Base-by-base conservation (phyloP, 2,888 invertebrate genomes). In the Sceliomorpha sp. region DNA sequence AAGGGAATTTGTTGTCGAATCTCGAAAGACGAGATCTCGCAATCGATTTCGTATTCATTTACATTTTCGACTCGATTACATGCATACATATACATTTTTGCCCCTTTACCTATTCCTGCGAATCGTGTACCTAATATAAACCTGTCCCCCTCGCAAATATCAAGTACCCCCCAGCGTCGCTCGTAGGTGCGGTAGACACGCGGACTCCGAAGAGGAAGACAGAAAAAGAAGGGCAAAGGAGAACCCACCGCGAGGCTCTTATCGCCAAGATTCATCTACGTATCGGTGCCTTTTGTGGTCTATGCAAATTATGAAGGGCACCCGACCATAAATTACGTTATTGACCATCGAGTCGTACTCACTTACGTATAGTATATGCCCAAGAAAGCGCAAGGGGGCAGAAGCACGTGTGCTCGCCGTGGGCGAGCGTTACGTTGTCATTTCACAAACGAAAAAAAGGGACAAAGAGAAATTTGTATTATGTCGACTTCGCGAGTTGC, bases 231-330 rank as follows among this genome's bases (percentile, higher is more conserved):
- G 42, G 67, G 50, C 9, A 36, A 55, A 42, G 48, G 39, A 27
- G 58, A 47, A 70, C 68, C 70, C 67, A 73, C 64, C 71, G 72
- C 73, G 64, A 69, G 66, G 68, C 55, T 58, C 72, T 81, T 83
- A 83, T 82, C 82, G 76, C 59, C 37, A 64, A 78, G 79, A 78
- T 81, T 78, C 77, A 83, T 82, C 83, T 80, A 74, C 68, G 78
- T 80, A 79, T 80, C 80, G 82, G 79, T 81, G 71, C 79, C 80
- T 83, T 81, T 83, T 81, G 80, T 81, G 74, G 79, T 74, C 79
- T 80, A 83, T 83, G 82, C 82, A 82, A 83, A 83, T 83, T 80
- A 77, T 77, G 75, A 79, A 76, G 74, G 73, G 75, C 75, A 75
- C 73, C 73, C 66, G 70, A 60, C 73, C 74, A 80, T 83, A 82